phyloP scores from a whole-genome alignment of 1,140 invertebrate species.

The Drosophila kohkoa region DNA sequence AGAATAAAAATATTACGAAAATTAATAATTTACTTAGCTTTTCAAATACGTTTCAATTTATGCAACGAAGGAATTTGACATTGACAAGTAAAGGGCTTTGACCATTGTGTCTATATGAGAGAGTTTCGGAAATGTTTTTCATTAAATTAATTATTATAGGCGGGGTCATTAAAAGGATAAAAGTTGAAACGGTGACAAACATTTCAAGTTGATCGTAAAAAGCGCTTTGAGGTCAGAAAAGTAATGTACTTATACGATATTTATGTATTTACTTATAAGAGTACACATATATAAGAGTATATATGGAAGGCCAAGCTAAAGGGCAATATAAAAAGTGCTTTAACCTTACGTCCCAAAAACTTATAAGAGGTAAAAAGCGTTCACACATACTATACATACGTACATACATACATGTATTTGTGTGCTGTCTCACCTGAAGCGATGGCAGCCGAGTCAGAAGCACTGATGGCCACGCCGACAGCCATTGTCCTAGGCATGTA shows the following conservation, averaged over 20 bases:
- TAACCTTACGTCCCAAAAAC: constrained; percentile 63
- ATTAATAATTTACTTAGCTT: too few species aligned
- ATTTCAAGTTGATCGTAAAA: constrained; percentile 23
- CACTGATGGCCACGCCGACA: constrained; percentile 8
- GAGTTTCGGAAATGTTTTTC: constrained; percentile 6
- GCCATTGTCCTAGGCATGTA: constrained; percentile 42
- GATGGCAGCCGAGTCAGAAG: neutral
- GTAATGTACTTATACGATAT: too few species aligned
- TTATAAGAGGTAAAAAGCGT: constrained; percentile 47
- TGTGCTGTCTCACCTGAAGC: constrained; percentile 50
- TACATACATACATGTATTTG: neutral
- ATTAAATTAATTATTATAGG: constrained; percentile 2
- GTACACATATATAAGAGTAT: neutral
- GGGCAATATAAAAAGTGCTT: constrained; percentile 67
- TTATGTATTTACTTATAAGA: constrained; percentile 8
- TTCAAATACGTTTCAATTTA: too few species aligned
- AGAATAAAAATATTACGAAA: too few species aligned
- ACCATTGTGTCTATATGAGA: constrained; percentile 1
- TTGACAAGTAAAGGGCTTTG: neutral
- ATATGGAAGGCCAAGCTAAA: constrained; percentile 58
- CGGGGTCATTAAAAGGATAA: neutral
- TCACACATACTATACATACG: constrained; percentile 4
- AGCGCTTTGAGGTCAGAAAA: constrained; percentile 26
- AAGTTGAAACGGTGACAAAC: constrained; percentile 8
- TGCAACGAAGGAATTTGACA: neutral